Evolutionary conservation across 2,113 vertebrate genomes (phyloP), one percentile per base, ranked within the genome.

Genomic region (Callionymus lyra): DNA sequence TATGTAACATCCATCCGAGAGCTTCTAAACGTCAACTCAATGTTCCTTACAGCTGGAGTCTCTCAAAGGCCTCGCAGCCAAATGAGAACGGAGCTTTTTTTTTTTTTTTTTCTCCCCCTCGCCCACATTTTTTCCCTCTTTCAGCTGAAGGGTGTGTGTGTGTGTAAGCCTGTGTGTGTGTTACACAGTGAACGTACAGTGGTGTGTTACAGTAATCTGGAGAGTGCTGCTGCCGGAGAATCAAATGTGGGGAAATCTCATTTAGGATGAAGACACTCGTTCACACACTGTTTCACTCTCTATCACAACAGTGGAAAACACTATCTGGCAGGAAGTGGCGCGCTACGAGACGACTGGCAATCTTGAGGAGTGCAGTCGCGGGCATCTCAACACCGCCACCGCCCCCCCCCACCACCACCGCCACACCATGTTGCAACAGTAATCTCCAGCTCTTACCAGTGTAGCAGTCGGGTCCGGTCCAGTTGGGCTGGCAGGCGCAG

Each of bases 391-490:
- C n/a, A n/a, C n/a, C n/a, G n/a, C n/a, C n/a, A n/a, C n/a, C n/a
- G n/a, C n/a, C n/a, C n/a, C n/a, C n/a, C n/a, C n/a, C n/a, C n/a
- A n/a, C n/a, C n/a, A n/a, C n/a, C n/a, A n/a, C n/a, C n/a, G n/a
- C n/a, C n/a, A n/a, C n/a, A n/a, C n/a, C n/a, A 27, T 35, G 38
- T 1, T 34, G 54, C 44, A 50, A 54, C 47, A 46, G n/a, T 50
- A 50, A 62, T 65, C 59, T 41, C 27, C 35, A 12, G 41, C 37
- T 55, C 62, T 70, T 63, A 96, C 94, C 94, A 66, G 89, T 91
- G 63, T 89, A 93, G 44, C 94, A 97, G 86, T 96, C 94, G 0
- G 90, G 60, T 6, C 94, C 93, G 0, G 93, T 97, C 94, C 94
- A 96, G 72, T 88, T 91, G 0, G 91, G 89, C 46, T 96, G 90